These are phyloP conservation scores for Gulo gulo DNA, from an alignment of 2,113 vertebrate species.

Conservation along the genomic window DNA sequence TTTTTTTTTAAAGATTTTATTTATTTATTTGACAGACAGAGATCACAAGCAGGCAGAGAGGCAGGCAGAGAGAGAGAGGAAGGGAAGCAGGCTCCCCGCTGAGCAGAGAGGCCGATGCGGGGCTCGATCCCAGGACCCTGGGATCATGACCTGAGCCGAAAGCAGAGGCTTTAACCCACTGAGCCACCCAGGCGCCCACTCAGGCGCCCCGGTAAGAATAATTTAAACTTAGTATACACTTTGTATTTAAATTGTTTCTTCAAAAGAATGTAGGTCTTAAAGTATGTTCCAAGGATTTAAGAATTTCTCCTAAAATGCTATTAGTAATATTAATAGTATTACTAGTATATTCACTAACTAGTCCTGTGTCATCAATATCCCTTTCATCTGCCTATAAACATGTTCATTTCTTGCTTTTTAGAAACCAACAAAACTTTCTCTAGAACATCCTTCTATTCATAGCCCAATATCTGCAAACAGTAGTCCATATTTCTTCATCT, in stretches of 20 bases:
- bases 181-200: no score
- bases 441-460: background rate
- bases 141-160: no score
- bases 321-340: background rate
- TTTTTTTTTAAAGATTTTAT: no score
- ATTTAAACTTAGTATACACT: background rate
- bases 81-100: no score
- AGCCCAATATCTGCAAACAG: background rate
- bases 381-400: constrained; percentile 16
- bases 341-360: background rate
- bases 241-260: constrained; percentile 24
- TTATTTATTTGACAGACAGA: no score
- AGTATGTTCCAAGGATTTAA: constrained; percentile 1
- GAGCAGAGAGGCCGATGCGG: no score
- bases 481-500: background rate
- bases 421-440: background rate
- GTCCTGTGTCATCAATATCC: background rate
- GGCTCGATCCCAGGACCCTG: no score
- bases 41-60: no score
- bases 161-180: no score
- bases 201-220: background rate
- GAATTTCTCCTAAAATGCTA: constrained; percentile 24
- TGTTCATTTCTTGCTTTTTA: background rate
- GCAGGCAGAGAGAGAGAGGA: no score
- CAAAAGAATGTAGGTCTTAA: constrained; percentile 37